These are phyloP conservation scores for Anhinga rufa DNA, from an alignment of 2,113 vertebrate genomes.

Conservation along the genomic window DNA sequence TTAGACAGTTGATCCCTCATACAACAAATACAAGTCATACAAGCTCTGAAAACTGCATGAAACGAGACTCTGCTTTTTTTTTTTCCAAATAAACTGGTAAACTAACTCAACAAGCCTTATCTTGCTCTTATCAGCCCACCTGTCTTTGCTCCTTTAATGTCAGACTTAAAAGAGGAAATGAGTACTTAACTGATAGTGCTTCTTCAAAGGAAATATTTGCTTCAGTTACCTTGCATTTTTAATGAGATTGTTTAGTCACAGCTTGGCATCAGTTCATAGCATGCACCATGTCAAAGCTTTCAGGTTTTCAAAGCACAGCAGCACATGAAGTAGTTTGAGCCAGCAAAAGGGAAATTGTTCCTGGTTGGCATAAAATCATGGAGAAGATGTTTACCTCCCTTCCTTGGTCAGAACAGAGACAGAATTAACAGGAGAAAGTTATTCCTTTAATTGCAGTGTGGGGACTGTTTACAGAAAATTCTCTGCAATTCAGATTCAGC, in stretches of 20 bases:
- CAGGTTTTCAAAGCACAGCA: constrained; percentile 24
- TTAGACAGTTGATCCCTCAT: background rate
- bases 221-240: constrained; percentile 55
- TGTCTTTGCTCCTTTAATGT: constrained; percentile 55
- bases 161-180: constrained; percentile 54
- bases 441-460: background rate
- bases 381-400: background rate
- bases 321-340: background rate
- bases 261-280: constrained; percentile 42
- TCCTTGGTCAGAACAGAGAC: background rate
- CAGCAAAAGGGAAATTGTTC: constrained; percentile 24
- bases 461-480: background rate
- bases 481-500: background rate
- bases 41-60: constrained; percentile 16
- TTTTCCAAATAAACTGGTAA: constrained; percentile 38
- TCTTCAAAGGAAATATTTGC: constrained; percentile 64
- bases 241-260: constrained; percentile 48
- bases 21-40: constrained; percentile 11
- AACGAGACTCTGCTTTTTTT: background rate
- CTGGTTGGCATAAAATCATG: background rate
- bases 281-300: constrained; percentile 27
- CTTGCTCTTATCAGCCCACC: constrained; percentile 57
- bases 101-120: constrained; percentile 33
- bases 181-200: constrained; percentile 47
- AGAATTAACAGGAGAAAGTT: background rate